A percentile compares a stretch with the other conserved stretches of the same genome.
Evolutionary conservation across 2,797 vertebrate species (phyloP).

Genomic region (Nothura maculosa): DNA sequence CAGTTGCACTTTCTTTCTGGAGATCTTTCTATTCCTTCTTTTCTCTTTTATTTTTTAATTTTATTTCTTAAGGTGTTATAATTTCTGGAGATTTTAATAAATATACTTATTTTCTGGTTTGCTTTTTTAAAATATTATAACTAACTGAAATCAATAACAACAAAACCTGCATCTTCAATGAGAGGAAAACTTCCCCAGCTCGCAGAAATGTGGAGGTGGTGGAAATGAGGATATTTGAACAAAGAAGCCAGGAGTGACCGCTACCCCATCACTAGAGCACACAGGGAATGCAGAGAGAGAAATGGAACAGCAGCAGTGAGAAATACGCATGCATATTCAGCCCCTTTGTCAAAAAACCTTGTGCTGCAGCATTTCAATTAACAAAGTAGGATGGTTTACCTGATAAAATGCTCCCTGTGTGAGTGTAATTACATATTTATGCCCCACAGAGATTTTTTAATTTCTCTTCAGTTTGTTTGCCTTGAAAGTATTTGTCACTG

Average conservation of each 20-base stretch:
- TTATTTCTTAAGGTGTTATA: background rate
- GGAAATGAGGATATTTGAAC: conserved; percentile 49
- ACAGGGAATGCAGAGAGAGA: conserved; percentile 17
- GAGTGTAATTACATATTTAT: conserved; percentile 91
- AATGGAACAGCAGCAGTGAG: conserved; percentile 58
- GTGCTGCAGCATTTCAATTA: conserved; percentile 87
- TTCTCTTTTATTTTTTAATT: background rate
- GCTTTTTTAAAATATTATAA: too few species aligned
- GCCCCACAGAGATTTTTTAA: conserved; percentile 90
- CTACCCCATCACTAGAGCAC: conserved; percentile 50
- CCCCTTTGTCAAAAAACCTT: conserved; percentile 81
- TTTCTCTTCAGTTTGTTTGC: conserved; percentile 89
- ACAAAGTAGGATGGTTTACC: conserved; percentile 89
- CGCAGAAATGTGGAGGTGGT: conserved; percentile 20
- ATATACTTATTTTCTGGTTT: background rate
- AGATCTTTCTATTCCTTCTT: background rate
- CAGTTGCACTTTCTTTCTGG: background rate
- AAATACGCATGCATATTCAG: conserved; percentile 69
- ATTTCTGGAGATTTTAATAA: conserved; percentile 14
- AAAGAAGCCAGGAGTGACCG: conserved; percentile 62
- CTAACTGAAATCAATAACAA: background rate
- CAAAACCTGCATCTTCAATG: background rate
- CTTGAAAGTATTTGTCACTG: conserved; percentile 87
- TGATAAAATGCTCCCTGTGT: conserved; percentile 90
- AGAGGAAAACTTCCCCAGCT: conserved; percentile 32